Conservation (phyloP, 1,140 invertebrate species). For the Samia ricini region DNA sequence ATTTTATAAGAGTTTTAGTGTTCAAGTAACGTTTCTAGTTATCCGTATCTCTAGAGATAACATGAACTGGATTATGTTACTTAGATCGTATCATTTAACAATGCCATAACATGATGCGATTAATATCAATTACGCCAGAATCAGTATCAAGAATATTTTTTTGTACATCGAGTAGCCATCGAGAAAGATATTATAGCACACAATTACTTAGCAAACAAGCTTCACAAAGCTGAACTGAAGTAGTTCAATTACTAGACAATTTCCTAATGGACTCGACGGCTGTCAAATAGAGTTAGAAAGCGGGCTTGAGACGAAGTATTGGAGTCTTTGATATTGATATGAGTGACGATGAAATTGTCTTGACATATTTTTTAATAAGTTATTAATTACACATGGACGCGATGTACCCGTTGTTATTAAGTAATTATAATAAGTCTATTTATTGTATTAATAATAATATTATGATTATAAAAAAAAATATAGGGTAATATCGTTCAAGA, state of each 20-base stretch:
- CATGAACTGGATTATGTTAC: background rate
- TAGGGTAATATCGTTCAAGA: no score
- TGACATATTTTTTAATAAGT: no score
- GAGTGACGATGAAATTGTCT: background rate
- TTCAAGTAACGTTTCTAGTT: background rate
- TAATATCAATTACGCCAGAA: background rate
- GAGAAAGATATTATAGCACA: background rate
- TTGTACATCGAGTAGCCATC: background rate
- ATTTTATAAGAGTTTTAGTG: no score
- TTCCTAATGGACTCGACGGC: constrained; percentile 17
- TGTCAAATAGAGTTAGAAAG: background rate
- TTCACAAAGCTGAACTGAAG: background rate
- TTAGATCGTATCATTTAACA: background rate
- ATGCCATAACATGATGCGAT: background rate
- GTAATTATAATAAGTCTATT: no score
- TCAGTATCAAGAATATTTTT: background rate
- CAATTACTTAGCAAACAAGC: background rate
- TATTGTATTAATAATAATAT: no score
- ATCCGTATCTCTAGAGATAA: background rate
- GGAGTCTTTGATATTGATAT: background rate
- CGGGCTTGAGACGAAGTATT: background rate
- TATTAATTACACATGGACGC: no score
- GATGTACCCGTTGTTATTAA: no score
- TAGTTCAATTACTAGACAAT: constrained; percentile 23
- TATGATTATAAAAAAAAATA: no score